phyloP scores from a whole-genome alignment of 2,113 vertebrate species.

The Apteryx mantelli region DNA sequence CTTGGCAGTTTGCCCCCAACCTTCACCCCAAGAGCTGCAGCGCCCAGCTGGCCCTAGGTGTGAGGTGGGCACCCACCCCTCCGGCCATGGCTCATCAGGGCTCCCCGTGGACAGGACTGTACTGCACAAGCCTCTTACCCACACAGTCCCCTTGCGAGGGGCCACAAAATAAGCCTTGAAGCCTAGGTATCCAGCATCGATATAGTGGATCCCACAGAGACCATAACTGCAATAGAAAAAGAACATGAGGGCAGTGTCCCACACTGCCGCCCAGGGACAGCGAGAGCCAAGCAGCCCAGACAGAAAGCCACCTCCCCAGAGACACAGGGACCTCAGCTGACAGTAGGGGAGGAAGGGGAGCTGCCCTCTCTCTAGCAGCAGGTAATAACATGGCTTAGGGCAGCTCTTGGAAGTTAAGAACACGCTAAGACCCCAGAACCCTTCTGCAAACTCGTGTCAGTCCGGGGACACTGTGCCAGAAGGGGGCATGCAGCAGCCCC shows the following conservation, averaged over 20 bases:
- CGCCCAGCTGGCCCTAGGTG: not conserved
- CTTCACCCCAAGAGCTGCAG: rapidly evolving
- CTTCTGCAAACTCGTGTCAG: not conserved
- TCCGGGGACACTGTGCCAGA: not conserved
- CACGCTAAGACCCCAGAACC: not conserved
- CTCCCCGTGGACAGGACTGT: not conserved
- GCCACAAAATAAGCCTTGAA: conserved; percentile 84
- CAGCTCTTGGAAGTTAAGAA: not conserved
- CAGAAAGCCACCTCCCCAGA: not conserved
- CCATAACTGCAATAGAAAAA: conserved; percentile 73
- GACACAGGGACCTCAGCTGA: not conserved
- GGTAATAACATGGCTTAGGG: rapidly evolving
- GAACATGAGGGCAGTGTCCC: rapidly evolving
- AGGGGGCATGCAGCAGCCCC: rapidly evolving
- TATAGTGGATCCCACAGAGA: conserved; percentile 90
- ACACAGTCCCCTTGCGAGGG: conserved; percentile 86
- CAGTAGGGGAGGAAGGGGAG: too few species aligned
- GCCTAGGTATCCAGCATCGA: conserved; percentile 85
- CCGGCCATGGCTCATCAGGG: rapidly evolving
- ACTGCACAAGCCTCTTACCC: conserved; percentile 81
- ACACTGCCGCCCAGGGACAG: rapidly evolving
- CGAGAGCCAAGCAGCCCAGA: rapidly evolving
- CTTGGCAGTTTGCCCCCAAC: rapidly evolving
- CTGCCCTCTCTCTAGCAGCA: not conserved
- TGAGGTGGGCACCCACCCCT: not conserved